Evolutionary conservation across 2,797 vertebrate species (phyloP), one percentile per base, ranked within the genome.

Genomic region (Lepidocolaptes lacrymiger): DNA sequence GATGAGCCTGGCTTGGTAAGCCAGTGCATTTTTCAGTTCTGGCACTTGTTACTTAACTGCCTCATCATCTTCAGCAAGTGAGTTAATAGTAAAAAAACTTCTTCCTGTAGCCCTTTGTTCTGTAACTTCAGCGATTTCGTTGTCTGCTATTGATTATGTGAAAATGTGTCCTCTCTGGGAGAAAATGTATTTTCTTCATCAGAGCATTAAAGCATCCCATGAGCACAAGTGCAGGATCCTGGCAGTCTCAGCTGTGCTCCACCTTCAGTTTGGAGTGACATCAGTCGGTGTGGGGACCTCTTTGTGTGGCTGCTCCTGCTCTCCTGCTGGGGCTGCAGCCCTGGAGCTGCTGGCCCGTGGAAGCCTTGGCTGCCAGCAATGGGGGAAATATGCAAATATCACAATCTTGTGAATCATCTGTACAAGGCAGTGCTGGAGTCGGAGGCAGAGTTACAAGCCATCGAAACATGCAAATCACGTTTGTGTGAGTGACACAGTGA

Each of bases 401-500:
- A 73, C 75, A 62, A 94, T 91, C 93, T 78, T 87, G 62, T 92
- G 82, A 96, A 89, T 96, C 91, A 88, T 89, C 85, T 51, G 36
- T 72, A 8, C 59, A 56, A 91, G 85, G 77, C 9, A 9, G 69
- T 76, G 22, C 91, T 86, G 58, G 22, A 93, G 91, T 69, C 87
- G 91, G 85, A 91, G 69, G 32, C 66, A 75, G 59, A 94, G 36
- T 81, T 72, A 71, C 68, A 72, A 95, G 52, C 62, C 83, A 90
- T 66, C 63, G 81, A 77, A 90, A 84, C 83, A 94, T 85, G 90
- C 93, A 84, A 76, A 94, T 96, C 92, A 86, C 63, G 10, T 90
- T 95, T 84, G 69, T 28, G 69, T 92, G 91, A 93, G 91, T 96
- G 95, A 94, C 95, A 96, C 78, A 88, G 85, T 81, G 95, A 94